Evolutionary conservation across 2,888 invertebrate species (phyloP).

Genomic region (Anorthoa munda): DNA sequence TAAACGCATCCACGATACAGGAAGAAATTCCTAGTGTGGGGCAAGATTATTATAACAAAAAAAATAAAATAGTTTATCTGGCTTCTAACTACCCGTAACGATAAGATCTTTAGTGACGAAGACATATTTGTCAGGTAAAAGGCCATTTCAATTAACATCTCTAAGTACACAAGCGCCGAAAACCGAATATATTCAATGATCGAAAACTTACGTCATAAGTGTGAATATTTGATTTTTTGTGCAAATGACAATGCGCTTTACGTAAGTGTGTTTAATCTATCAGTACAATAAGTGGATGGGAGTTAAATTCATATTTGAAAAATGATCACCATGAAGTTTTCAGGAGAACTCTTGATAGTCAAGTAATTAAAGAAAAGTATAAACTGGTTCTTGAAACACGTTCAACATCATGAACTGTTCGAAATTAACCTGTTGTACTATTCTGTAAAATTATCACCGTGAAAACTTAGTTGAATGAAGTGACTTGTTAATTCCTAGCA

Average conservation of each 20-base stretch:
- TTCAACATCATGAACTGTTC: background rate
- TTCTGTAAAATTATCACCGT: background rate
- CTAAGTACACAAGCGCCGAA: conserved; percentile 2
- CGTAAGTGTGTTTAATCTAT: conserved; percentile 43
- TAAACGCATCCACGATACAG: too few relatives aligned
- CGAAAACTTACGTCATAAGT: conserved; percentile 37
- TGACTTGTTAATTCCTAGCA: background rate
- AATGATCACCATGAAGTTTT: conserved; percentile 5
- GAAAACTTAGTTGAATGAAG: background rate
- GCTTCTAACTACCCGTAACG: background rate
- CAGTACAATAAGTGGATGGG: background rate
- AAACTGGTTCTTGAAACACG: background rate
- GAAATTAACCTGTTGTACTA: background rate
- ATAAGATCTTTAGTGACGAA: background rate
- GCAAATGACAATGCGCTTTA: conserved; percentile 32
- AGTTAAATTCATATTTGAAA: conserved; percentile 17
- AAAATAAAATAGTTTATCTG: too few relatives aligned
- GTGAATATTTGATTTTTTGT: conserved; percentile 37
- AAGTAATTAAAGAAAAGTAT: background rate
- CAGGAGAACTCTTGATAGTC: background rate
- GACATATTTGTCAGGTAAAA: conserved; percentile 24
- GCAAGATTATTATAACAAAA: too few relatives aligned
- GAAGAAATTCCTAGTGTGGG: too few relatives aligned
- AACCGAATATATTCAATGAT: conserved; percentile 28
- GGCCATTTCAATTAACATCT: conserved; percentile 48